Base-by-base conservation (phyloP, 2,797 vertebrate species). In the Florisuga fusca region DNA sequence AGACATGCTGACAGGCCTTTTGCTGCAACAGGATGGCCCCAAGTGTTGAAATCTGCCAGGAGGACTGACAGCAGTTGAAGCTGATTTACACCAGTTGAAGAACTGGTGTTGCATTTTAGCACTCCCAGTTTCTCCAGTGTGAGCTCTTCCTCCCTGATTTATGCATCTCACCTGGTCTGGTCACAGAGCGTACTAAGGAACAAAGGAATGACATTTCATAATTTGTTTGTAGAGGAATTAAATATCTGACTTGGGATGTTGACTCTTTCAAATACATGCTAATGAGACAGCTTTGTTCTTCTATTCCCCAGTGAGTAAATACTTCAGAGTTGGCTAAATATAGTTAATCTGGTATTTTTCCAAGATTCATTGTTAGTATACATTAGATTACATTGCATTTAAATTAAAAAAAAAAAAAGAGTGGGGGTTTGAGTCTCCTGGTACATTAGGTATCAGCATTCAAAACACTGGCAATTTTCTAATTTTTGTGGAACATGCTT, bases 151-250 rank as follows among this genome's bases (percentile, higher is more conserved):
- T 82, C 67, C 41, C 83, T 95, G 91, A 96, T 96, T 96, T 96
- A 95, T 96, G 83, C 86, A 90, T 93, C 94, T 95, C 83, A 53
- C 55, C 63, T 22, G 0, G 80, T 26, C 74, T 11, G 55, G 76
- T 83, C 88, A 84, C 91, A 82, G 83, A 69, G 51, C 0, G 15
- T 87, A 36, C 85, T 63, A 2, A 0, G 73, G 85, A 94, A 96
- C 94, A 96, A 97, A 94, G 53, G 93, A 87, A 80, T 90, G 95
- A 87, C 92, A 96, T 96, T 97, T 96, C 84, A 36, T 94, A 87
- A 81, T 93, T 94, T 95, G 84, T 89, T 95, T 96, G 84, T 87
- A 89, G 72, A 93, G 90, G 95, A 94, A 89, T 90, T 84, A 95
- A 93, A 92, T 90, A 93, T 90, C 86, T 95, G 92, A 82, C 91